These are phyloP conservation scores for Porites divaricata DNA, from an alignment of 92 coral and sea anemone genomes.

Conservation along the genomic window DNA sequence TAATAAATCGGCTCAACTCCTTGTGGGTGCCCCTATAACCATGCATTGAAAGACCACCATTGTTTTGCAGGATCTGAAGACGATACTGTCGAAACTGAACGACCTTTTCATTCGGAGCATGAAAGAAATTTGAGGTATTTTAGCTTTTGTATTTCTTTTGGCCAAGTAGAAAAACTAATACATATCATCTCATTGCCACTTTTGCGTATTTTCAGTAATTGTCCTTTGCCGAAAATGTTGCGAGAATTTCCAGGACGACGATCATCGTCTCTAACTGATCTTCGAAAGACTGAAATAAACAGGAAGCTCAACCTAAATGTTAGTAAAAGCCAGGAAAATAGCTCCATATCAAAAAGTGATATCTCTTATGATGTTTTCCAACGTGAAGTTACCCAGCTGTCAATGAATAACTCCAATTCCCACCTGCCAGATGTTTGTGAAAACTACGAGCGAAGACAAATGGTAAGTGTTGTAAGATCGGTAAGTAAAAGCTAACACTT, in stretches of 20 bases:
- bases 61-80: neutral
- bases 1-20: too few species aligned
- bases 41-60: too few species aligned
- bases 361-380: neutral
- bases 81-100: neutral
- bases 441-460: neutral
- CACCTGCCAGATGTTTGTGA: neutral
- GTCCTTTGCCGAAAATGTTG: neutral
- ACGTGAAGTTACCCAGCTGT: neutral
- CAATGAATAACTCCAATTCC: too few species aligned
- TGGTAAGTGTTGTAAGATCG: neutral
- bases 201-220: neutral
- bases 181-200: neutral
- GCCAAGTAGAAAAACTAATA: neutral
- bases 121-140: neutral
- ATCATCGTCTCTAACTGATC: constrained; percentile 19
- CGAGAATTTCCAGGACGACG: constrained; percentile 6
- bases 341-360: neutral
- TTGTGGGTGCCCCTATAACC: too few species aligned
- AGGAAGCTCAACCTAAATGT: neutral
- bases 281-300: neutral
- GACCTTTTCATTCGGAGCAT: neutral
- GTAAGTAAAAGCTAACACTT: too few species aligned
- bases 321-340: constrained; percentile 9
- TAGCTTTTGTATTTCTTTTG: neutral